Conservation (phyloP, 64 coral and sea anemone genomes). For the Dendronephthya gigantea region DNA sequence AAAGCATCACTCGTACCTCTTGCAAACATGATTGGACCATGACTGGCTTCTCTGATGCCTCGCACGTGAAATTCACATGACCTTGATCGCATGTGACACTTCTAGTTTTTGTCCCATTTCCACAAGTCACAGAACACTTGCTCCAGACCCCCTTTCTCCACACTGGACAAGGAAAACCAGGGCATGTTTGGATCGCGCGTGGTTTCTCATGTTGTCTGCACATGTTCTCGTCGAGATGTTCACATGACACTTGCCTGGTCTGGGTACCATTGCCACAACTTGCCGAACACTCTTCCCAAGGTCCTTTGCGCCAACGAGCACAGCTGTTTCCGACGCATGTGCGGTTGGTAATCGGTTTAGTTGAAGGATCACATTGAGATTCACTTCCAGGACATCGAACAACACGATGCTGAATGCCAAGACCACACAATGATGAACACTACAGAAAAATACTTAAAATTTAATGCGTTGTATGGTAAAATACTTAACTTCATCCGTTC, state of each 20-base stretch:
- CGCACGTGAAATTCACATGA: conserved; percentile 4
- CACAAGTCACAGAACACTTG: background rate
- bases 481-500: background rate
- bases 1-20: background rate
- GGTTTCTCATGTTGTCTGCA: background rate
- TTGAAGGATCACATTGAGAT: background rate
- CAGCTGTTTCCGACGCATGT: background rate
- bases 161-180: background rate
- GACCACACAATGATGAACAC: background rate
- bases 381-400: background rate
- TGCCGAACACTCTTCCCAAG: background rate
- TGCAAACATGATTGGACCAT: background rate
- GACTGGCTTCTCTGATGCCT: background rate
- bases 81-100: background rate
- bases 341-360: background rate
- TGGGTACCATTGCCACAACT: background rate
- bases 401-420: background rate
- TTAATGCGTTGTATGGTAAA: background rate
- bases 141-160: background rate
- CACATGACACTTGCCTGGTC: background rate
- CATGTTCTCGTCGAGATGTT: background rate
- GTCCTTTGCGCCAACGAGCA: background rate
- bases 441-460: background rate
- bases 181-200: background rate
- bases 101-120: background rate